Base-by-base conservation (phyloP, 2,113 vertebrate species). In the Caranx melampygus region DNA sequence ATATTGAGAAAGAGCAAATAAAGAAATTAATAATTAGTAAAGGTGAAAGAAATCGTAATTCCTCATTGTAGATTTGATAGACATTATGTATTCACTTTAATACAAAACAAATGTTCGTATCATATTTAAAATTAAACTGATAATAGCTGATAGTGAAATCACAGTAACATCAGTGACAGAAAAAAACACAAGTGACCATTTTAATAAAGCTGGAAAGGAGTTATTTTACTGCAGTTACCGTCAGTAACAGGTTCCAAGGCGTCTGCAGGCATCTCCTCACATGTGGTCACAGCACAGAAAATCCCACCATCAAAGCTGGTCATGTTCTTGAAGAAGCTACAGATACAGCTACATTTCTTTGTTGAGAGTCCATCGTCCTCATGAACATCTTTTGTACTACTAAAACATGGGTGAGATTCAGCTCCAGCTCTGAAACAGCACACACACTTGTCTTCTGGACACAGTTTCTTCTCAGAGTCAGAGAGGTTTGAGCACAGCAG, bases 261-360 rank as follows among this genome's bases (percentile, higher is more conserved):
- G 26, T 26, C 26, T 26, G 26, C 1, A 26, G 26, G 26, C 31
- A 87, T 79, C 57, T 73, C 21, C 12, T 75, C 87, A 81, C 84
- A 87, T 44, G 65, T 12, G n/a, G 77, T 72, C 69, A 88, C 55
- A 61, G 76, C 84, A 55, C 89, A 90, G 82, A 83, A 67, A 51
- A 42, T 83, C 54, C 80, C 84, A 63, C 63, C 20, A 40, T 88
- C 87, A 73, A 80, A 81, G 0, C 1, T 10, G 40, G 1, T 42
- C 33, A 47, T 0, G 0, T 45, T 59, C 6, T 34, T 78, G 10
- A 45, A 65, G 62, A 70, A 52, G 13, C 14, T 69, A 70, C 62
- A 57, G 58, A 64, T 2, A 61, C 62, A 57, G 58, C 61, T 2
- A 61, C 79, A 83, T 57, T 33, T 62, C 37, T 81, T 20, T 33